Base-by-base conservation (phyloP, 2,797 vertebrate species). In the Intellagama lesueurii region DNA sequence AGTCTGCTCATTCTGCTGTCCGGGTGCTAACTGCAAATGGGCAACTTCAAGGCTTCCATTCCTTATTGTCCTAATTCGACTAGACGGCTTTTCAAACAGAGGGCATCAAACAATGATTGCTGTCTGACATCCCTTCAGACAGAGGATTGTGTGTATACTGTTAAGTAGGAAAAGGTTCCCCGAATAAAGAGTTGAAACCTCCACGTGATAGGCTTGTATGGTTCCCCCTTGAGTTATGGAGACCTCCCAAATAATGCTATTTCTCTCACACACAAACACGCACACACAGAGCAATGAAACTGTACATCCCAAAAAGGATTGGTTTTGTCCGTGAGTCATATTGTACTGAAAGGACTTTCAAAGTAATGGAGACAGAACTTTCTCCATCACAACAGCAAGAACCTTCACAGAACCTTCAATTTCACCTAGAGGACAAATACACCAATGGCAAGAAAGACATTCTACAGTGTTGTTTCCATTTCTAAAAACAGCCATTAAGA, bases 401-500 rank as follows among this genome's bases (percentile, higher is more conserved):
- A 73, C 47, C 75, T 91, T 90, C 49, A 56, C 83, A 92, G 73
- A 83, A 32, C 26, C 28, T 69, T 56, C 75, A 85, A 35, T 56
- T 79, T 0, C 80, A 84, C 72, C 75, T 89, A 49, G 84, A 93
- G 1, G 49, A 91, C 76, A 85, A 92, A 19, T 89, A 78, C 89
- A 75, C 80, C 0, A 1, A 81, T 56, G 49, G n/a, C 68, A 81
- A 72, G 22, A 56, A 64, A 22, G 19, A 80, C 77, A 76, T 76
- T 79, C 78, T 90, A 85, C 77, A 0, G 26, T 80, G n/a, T 17
- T 44, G 82, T 69, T 92, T 87, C 32, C 49, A 89, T 91, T 94
- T 91, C 88, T n/a, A 85, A 85, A 70, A 92, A 89, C 47, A 93
- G 78, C 26, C 90, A 95, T 91, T 93, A 95, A n/a, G 64, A 91